phyloP scores from a whole-genome alignment of 2,113 vertebrate species.

The Tragelaphus buxtoni region DNA sequence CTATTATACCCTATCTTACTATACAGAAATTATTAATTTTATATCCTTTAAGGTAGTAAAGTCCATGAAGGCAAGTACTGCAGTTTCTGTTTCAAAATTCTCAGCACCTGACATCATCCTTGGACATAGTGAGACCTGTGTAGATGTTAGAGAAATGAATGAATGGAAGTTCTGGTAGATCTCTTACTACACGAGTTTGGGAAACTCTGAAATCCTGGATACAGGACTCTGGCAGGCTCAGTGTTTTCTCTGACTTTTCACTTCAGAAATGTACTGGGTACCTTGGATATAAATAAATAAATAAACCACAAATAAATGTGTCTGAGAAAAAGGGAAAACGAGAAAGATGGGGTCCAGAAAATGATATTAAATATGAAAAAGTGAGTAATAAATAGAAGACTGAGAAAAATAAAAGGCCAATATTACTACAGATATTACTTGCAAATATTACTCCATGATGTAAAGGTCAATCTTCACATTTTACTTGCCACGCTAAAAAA shows the following conservation, averaged over 20 bases:
- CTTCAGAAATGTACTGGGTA: neutral
- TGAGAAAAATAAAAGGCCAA: neutral
- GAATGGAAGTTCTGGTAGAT: neutral
- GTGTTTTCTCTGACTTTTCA: neutral
- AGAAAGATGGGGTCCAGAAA: neutral
- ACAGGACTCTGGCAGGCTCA: neutral
- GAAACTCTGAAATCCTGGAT: neutral
- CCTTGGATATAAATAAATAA: neutral
- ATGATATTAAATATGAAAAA: neutral
- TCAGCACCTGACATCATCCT: neutral
- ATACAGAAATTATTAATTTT: neutral
- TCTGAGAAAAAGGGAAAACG: neutral
- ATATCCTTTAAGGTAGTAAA: neutral
- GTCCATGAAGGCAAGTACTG: neutral
- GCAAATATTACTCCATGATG: neutral
- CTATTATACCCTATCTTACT: neutral
- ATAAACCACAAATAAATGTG: neutral
- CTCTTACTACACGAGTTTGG: neutral
- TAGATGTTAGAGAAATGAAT: neutral
- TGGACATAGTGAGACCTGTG: neutral
- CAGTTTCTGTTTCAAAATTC: neutral
- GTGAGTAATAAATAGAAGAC: neutral
- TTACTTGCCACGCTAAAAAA: neutral
- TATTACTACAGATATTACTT: neutral
- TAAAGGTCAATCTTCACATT: neutral